phyloP scores from a whole-genome alignment of 2,888 invertebrate genomes.

The Tipula confusa region DNA sequence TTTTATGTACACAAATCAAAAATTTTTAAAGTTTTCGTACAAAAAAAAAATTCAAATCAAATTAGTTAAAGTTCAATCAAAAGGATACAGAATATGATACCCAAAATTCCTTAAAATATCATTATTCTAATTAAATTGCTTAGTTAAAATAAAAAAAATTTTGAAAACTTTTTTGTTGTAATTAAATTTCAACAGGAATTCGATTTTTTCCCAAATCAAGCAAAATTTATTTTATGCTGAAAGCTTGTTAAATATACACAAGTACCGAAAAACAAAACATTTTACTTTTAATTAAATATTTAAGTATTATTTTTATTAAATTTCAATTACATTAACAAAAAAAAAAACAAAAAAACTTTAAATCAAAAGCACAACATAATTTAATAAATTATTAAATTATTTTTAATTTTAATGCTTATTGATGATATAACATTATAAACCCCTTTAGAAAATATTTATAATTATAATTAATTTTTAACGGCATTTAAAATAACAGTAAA shows the following conservation, averaged over 20 bases:
- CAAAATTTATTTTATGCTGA: neutral
- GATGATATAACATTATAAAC: neutral
- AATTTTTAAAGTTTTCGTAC: no score
- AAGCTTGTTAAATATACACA: neutral
- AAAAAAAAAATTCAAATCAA: neutral
- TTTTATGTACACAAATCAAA: no score
- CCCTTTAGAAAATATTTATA: neutral
- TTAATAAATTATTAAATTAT: neutral
- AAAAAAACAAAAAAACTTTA: neutral
- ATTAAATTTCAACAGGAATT: neutral
- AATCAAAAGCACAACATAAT: neutral
- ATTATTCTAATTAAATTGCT: neutral
- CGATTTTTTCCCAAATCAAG: neutral
- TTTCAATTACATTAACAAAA: no score
- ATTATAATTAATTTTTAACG: conserved; percentile 7
- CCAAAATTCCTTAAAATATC: neutral
- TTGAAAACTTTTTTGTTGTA: neutral
- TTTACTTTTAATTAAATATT: neutral
- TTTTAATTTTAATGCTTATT: neutral
- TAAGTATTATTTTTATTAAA: neutral
- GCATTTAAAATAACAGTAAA: neutral
- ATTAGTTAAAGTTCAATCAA: neutral
- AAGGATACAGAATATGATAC: neutral
- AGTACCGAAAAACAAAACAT: neutral
- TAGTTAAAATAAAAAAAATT: neutral